phyloP scores from a whole-genome alignment of 2,797 vertebrate species.

The Cetoscarus ocellatus region DNA sequence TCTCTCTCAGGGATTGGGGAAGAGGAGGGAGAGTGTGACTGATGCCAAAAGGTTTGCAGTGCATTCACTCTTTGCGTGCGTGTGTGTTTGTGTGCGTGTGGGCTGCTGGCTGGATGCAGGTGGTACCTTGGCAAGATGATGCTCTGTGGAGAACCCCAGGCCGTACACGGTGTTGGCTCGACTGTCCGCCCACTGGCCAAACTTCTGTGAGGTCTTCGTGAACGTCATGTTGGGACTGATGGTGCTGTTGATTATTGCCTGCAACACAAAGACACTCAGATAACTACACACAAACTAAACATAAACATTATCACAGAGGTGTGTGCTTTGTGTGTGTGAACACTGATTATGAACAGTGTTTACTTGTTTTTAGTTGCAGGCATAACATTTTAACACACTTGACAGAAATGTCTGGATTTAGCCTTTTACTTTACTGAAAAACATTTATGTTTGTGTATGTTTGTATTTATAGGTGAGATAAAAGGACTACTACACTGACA shows the following conservation, averaged over 20 bases:
- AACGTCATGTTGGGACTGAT: constrained; percentile 99
- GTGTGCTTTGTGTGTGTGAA: neutral
- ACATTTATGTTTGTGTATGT: too few species aligned
- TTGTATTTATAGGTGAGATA: too few species aligned
- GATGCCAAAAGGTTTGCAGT: constrained; percentile 13
- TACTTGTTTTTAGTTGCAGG: too few species aligned
- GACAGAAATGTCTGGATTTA: too few species aligned
- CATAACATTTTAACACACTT: too few species aligned
- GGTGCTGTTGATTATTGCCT: constrained; percentile 99
- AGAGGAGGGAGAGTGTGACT: constrained; percentile 16
- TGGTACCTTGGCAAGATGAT: constrained; percentile 90
- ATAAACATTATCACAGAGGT: constrained; percentile 24
- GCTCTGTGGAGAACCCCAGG: constrained; percentile 97
- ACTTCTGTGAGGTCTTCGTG: constrained; percentile 99
- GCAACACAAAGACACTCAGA: constrained; percentile 58
- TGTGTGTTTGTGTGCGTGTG: constrained; percentile 22
- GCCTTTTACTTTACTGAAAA: too few species aligned
- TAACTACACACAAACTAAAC: constrained; percentile 29
- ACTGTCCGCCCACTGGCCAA: constrained; percentile 99
- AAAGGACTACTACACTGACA: too few species aligned
- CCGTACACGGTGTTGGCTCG: constrained; percentile 98
- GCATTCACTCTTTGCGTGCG: constrained; percentile 3
- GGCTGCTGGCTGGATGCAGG: constrained; percentile 2
- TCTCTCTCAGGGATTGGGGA: constrained; percentile 79
- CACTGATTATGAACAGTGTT: neutral